phyloP scores from a whole-genome alignment of 2,888 invertebrate species.

The Andrena trimmerana region DNA sequence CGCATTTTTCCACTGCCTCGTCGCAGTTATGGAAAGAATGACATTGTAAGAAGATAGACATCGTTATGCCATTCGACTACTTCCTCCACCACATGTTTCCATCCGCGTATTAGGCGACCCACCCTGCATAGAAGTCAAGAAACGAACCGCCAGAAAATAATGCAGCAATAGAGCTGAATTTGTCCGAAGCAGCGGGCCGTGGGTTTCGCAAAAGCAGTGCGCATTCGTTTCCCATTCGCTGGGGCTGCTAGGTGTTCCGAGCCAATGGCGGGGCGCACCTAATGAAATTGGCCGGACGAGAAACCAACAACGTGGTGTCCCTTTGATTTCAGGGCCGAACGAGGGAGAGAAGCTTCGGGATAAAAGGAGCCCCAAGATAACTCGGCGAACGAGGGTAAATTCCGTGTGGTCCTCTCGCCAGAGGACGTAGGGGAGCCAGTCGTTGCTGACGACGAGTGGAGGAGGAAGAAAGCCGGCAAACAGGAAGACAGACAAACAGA shows the following conservation, averaged over 20 bases:
- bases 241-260: constrained; percentile 57
- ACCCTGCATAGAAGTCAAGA: neutral
- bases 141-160: constrained; percentile 26
- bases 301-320: constrained; percentile 62
- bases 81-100: too few species aligned
- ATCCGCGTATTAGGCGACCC: neutral
- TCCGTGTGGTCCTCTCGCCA: constrained; percentile 30
- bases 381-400: constrained; percentile 68
- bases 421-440: constrained; percentile 23
- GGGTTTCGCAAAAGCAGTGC: neutral
- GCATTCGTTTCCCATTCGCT: constrained; percentile 48
- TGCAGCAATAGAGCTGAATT: constrained; percentile 16
- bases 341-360: constrained; percentile 61
- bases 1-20: too few species aligned
- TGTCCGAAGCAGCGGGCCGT: neutral
- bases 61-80: too few species aligned
- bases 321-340: constrained; percentile 66
- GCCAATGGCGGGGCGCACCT: constrained; percentile 66
- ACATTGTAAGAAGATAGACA: too few species aligned
- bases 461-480: constrained; percentile 44
- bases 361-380: constrained; percentile 70
- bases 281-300: constrained; percentile 73
- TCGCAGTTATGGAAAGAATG: too few species aligned
- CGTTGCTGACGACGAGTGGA: constrained; percentile 43
- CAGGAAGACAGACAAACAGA: too few species aligned